Percentiles rank a stretch among this genome's conserved stretches.
Conservation (phyloP, 2,888 invertebrate species). For the Synanthedon andrenaeformis region DNA sequence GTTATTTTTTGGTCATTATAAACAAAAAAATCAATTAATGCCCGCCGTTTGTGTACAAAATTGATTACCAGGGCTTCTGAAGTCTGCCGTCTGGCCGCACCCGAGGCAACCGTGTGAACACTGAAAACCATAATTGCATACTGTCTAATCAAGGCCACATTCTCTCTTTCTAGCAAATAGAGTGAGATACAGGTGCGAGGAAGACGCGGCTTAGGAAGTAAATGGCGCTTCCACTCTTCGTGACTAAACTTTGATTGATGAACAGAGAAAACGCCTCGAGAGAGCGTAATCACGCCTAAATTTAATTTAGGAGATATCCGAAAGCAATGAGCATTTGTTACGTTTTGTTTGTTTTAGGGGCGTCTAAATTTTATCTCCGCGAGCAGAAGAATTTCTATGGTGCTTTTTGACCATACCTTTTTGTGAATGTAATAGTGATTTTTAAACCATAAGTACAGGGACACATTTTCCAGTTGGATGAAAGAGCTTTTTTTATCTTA, state of each 20-base stretch:
- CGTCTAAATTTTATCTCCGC: conserved; percentile 23
- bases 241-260: conserved; percentile 60
- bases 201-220: conserved; percentile 45
- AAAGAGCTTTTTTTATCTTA: too few relatives aligned
- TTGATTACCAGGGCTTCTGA: conserved; percentile 64
- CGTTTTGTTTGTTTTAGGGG: conserved; percentile 59
- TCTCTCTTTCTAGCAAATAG: conserved; percentile 25
- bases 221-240: conserved; percentile 44
- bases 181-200: conserved; percentile 17
- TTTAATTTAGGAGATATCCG: conserved; percentile 60
- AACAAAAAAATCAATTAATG: conserved; percentile 59
- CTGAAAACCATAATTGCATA: conserved; percentile 51
- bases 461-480: too few relatives aligned
- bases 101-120: conserved; percentile 52
- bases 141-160: conserved; percentile 40
- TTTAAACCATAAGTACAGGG: too few relatives aligned
- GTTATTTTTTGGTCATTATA: conserved; percentile 60
- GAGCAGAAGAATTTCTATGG: background rate
- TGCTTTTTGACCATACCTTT: too few relatives aligned
- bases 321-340: conserved; percentile 43
- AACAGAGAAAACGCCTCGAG: conserved; percentile 68
- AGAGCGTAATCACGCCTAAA: conserved; percentile 63
- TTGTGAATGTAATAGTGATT: too few relatives aligned
- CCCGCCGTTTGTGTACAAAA: conserved; percentile 64
- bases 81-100: conserved; percentile 45